Evolutionary conservation across 2,797 vertebrate species (phyloP).

Genomic region (Hirundo rustica): DNA sequence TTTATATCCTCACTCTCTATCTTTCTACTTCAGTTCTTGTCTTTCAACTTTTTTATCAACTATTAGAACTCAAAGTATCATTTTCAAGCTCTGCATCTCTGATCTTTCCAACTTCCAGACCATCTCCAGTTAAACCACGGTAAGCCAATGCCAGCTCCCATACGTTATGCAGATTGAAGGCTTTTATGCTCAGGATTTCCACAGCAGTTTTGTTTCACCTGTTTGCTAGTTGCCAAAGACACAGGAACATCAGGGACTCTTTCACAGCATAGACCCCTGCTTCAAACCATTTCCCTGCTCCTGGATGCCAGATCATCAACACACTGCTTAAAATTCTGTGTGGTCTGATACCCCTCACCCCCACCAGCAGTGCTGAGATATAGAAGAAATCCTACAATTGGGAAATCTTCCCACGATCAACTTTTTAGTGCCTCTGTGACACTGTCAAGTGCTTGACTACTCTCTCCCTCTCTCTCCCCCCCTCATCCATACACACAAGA

Average conservation of each 20-base stretch:
- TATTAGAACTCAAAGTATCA: background rate
- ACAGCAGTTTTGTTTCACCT: background rate
- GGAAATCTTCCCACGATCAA: background rate
- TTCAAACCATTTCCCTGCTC: background rate
- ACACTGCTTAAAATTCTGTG: background rate
- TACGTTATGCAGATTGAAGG: background rate
- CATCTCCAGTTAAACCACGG: background rate
- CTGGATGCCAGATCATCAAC: background rate
- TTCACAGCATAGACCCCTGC: background rate
- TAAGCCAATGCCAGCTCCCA: fast-evolving
- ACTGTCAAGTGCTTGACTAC: background rate
- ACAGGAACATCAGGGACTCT: background rate
- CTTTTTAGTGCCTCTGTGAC: background rate
- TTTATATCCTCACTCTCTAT: background rate
- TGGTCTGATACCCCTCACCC: background rate
- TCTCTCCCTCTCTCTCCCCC: background rate
- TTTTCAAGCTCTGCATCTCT: background rate
- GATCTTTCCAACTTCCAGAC: background rate
- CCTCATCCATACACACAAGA: background rate
- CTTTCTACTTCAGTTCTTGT: background rate
- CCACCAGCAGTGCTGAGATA: background rate
- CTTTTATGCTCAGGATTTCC: background rate
- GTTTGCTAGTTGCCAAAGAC: background rate
- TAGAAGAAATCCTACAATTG: background rate
- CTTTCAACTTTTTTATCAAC: background rate